Conservation (phyloP, 1,140 invertebrate species). For the Leptestheria dahalacensis region DNA sequence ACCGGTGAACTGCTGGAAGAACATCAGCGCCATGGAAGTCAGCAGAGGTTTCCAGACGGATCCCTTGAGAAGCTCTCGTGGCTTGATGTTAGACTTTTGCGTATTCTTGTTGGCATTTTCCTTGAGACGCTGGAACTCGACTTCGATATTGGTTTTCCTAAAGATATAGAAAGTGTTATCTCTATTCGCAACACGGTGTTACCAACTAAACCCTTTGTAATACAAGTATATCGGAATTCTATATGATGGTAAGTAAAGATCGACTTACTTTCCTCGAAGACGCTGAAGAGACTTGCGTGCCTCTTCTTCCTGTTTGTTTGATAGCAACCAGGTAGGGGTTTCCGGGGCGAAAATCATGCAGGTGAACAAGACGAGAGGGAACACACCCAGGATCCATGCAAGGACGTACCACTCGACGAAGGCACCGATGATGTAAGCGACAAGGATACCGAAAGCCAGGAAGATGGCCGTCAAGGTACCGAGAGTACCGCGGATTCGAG, state of each 20-base stretch:
- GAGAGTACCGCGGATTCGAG: slow-evolving; percentile 49
- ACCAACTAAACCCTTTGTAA: not conserved
- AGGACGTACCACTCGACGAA: slow-evolving; percentile 47
- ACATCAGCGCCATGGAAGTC: slow-evolving; percentile 31
- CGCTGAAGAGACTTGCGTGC: slow-evolving; percentile 39
- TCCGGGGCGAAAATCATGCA: slow-evolving; percentile 38
- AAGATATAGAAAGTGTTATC: not conserved
- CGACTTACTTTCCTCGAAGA: slow-evolving; percentile 34
- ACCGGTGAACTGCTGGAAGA: slow-evolving; percentile 51
- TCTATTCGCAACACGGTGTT: not conserved
- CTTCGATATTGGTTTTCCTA: slow-evolving; percentile 4
- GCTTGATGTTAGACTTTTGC: not conserved
- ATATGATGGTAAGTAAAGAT: too few relatives aligned
- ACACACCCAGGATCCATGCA: slow-evolving; percentile 41
- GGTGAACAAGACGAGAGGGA: slow-evolving; percentile 43
- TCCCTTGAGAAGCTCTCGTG: not conserved
- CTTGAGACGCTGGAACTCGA: slow-evolving; percentile 4
- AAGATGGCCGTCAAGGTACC: slow-evolving; percentile 68
- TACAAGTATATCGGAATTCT: not conserved
- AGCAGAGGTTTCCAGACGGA: slow-evolving; percentile 11
- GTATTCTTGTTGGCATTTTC: slow-evolving; percentile 11
- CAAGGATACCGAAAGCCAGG: slow-evolving; percentile 54
- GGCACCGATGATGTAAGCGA: slow-evolving; percentile 48
- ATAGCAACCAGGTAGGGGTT: slow-evolving; percentile 38
- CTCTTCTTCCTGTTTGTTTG: slow-evolving; percentile 32